phyloP scores from a whole-genome alignment of 2,797 vertebrate species.

The Cyclopterus lumpus region DNA sequence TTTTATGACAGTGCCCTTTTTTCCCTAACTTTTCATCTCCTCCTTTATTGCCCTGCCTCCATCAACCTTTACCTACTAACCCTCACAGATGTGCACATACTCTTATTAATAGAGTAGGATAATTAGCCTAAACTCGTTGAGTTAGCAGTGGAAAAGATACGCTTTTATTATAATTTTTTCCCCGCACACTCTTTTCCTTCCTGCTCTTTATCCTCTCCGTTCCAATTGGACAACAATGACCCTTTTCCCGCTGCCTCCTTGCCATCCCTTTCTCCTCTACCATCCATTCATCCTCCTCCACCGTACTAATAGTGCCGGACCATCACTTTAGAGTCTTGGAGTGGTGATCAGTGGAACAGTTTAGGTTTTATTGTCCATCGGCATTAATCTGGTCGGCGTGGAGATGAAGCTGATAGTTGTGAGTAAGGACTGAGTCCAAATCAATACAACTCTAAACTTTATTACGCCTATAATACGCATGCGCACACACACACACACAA shows the following conservation, averaged over 20 bases:
- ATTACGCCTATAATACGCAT: slow-evolving; percentile 56
- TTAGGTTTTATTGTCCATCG: slow-evolving; percentile 64
- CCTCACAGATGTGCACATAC: not conserved
- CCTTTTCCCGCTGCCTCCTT: not conserved
- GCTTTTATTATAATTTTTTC: slow-evolving; percentile 11
- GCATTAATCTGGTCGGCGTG: slow-evolving; percentile 51
- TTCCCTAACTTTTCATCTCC: slow-evolving; percentile 3
- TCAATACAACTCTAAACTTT: slow-evolving; percentile 65
- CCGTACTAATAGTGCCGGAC: slow-evolving; percentile 49
- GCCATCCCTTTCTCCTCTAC: not conserved
- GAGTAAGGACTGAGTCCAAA: slow-evolving; percentile 58
- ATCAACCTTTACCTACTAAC: not conserved
- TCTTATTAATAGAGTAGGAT: not conserved
- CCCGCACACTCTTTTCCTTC: not conserved
- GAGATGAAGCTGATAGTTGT: slow-evolving; percentile 59
- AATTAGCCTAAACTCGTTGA: slow-evolving; percentile 9
- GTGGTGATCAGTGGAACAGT: slow-evolving; percentile 65
- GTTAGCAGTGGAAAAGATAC: slow-evolving; percentile 28
- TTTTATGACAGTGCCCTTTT: slow-evolving; percentile 38
- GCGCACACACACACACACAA: too few species aligned
- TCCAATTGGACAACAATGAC: slow-evolving; percentile 15
- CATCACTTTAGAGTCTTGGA: slow-evolving; percentile 61
- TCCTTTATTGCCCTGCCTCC: slow-evolving; percentile 9
- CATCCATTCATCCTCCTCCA: not conserved
- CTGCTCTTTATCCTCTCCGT: slow-evolving; percentile 6